These are phyloP conservation scores for Tenthredo notha DNA, from an alignment of 2,888 invertebrate genomes.

Conservation along the genomic window DNA sequence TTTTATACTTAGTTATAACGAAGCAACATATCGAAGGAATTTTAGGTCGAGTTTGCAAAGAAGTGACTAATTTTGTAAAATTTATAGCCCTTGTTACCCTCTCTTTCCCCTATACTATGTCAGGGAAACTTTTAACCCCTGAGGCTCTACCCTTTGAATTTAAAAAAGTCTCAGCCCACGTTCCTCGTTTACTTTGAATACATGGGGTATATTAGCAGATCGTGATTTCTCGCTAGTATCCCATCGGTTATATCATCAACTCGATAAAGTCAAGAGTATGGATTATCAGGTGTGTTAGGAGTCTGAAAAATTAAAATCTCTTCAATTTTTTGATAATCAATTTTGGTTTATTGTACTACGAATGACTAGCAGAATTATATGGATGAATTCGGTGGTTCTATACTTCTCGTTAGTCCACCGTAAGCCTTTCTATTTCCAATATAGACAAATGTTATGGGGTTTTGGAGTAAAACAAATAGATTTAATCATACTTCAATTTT, in stretches of 20 bases:
- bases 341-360: neutral
- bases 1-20: neutral
- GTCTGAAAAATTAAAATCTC: neutral
- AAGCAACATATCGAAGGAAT: neutral
- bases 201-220: neutral
- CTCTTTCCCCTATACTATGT: too few relatives aligned
- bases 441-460: neutral
- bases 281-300: neutral
- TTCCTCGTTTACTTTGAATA: neutral
- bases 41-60: neutral
- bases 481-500: conserved; percentile 11
- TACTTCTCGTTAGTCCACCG: conserved; percentile 50
- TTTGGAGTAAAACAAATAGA: conserved; percentile 56
- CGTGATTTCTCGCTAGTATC: neutral
- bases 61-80: conserved; percentile 11
- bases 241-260: neutral
- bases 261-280: neutral
- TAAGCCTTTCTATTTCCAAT: conserved; percentile 45
- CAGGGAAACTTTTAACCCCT: conserved; percentile 8
- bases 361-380: neutral
- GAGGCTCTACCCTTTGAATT: conserved; percentile 6
- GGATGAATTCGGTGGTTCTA: neutral
- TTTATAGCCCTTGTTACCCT: conserved; percentile 26
- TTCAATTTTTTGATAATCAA: neutral
- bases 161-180: conserved; percentile 11